These are phyloP conservation scores for Stichopus horrens DNA, from an alignment of 53 echinoderm and acorn worm species.

Conservation along the genomic window DNA sequence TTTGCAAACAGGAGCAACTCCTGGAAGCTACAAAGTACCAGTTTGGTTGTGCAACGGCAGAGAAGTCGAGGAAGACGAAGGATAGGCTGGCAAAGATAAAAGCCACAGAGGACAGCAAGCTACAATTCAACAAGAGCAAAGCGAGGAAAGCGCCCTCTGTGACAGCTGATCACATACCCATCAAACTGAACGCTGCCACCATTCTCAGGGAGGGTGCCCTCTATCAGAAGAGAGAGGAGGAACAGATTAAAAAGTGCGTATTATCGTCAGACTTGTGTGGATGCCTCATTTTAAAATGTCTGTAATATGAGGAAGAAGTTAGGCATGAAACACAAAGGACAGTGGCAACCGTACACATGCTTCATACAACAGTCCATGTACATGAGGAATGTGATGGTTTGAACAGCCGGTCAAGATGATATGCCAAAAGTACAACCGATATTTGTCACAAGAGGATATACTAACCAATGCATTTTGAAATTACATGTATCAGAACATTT, in stretches of 20 bases:
- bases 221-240: conserved; percentile 91
- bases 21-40: conserved; percentile 84
- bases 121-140: conserved; percentile 91
- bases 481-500: too few relatives aligned
- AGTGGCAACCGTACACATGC: too few relatives aligned
- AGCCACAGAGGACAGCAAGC: conserved; percentile 73
- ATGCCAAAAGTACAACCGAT: too few relatives aligned
- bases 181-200: conserved; percentile 93
- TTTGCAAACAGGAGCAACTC: conserved; percentile 72
- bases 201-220: conserved; percentile 93
- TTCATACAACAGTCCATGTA: too few relatives aligned
- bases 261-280: neutral
- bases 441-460: too few relatives aligned
- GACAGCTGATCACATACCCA: conserved; percentile 72
- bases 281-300: neutral
- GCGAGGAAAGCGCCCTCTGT: conserved; percentile 66
- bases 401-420: too few relatives aligned
- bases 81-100: conserved; percentile 64
- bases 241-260: conserved; percentile 87
- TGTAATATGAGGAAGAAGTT: neutral
- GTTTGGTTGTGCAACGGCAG: conserved; percentile 84
- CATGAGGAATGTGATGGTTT: too few relatives aligned
- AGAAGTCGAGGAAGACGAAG: conserved; percentile 82
- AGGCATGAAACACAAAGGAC: too few relatives aligned
- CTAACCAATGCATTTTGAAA: too few relatives aligned